These are phyloP conservation scores for Calliscelio sp. DNA, from an alignment of 2,888 invertebrate species.

Conservation along the genomic window DNA sequence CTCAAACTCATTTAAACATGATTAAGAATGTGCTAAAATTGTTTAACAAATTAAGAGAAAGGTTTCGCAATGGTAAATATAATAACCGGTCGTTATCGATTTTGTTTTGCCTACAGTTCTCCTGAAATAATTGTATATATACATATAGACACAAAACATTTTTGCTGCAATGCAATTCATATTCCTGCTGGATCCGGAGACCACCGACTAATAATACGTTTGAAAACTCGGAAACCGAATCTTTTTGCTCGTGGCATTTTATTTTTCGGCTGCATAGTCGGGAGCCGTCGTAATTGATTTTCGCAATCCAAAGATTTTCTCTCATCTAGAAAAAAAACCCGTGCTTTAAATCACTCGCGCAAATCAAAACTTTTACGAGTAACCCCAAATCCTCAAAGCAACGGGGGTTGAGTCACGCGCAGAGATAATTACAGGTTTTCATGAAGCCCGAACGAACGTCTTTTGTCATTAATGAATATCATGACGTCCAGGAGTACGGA, in stretches of 20 bases:
- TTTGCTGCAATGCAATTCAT: neutral
- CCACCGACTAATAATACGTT: conserved; percentile 15
- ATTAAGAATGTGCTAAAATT: conserved; percentile 21
- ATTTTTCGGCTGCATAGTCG: conserved; percentile 16
- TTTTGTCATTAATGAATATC: conserved; percentile 65
- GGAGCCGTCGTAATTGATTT: conserved; percentile 25
- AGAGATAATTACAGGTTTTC: conserved; percentile 79
- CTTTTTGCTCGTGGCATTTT: neutral
- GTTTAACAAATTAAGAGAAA: conserved; percentile 30
- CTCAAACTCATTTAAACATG: conserved; percentile 28
- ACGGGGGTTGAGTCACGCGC: conserved; percentile 67
- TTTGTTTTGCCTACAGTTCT: too few relatives aligned
- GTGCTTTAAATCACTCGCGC: conserved; percentile 40
- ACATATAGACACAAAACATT: neutral
- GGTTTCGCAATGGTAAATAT: conserved; percentile 18
- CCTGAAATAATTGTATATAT: too few relatives aligned
- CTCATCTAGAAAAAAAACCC: conserved; percentile 32
- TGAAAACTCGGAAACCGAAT: neutral
- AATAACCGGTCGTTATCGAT: too few relatives aligned
- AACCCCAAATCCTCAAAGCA: conserved; percentile 50
- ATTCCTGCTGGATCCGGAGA: neutral
- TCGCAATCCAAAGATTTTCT: conserved; percentile 26
- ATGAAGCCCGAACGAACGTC: conserved; percentile 53
- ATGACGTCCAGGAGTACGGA: conserved; percentile 40
- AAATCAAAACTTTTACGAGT: conserved; percentile 56